Percentiles rank a stretch among this genome's conserved stretches.
phyloP scores from a whole-genome alignment of 2,888 invertebrate genomes.

The Cylindroiulus punctatus region DNA sequence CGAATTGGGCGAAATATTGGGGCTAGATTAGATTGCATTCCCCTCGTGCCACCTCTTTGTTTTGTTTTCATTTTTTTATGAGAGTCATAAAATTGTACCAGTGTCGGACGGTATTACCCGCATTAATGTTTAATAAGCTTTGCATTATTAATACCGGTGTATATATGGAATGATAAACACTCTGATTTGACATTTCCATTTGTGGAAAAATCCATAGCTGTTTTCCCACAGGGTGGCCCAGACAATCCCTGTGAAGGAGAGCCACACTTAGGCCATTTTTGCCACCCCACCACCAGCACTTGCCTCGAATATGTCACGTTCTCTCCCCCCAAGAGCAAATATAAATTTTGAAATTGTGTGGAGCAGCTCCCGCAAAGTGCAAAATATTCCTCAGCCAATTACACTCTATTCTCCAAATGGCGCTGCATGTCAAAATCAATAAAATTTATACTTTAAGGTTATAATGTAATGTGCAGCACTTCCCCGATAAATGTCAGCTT shows the following conservation, averaged over 20 bases:
- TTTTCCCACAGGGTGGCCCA: conserved; percentile 35
- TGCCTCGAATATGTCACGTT: conserved; percentile 30
- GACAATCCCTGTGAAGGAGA: background rate
- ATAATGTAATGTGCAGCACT: background rate
- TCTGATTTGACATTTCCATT: conserved; percentile 47
- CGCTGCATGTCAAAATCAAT: conserved; percentile 39
- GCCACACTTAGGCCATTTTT: background rate
- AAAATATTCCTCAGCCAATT: conserved; percentile 35
- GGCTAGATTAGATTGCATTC: background rate
- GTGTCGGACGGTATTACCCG: background rate
- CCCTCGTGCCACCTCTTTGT: background rate
- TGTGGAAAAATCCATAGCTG: background rate
- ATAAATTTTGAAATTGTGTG: conserved; percentile 24
- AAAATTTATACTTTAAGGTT: background rate
- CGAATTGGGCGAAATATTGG: background rate
- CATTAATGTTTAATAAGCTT: conserved; percentile 41
- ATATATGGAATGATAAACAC: conserved; percentile 39
- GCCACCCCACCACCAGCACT: conserved; percentile 12
- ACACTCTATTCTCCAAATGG: conserved; percentile 19
- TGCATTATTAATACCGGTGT: conserved; percentile 19
- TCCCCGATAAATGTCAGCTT: background rate
- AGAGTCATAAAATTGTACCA: conserved; percentile 5
- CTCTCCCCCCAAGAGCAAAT: conserved; percentile 24
- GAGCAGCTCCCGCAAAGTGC: conserved; percentile 24
- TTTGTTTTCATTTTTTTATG: conserved; percentile 35